Evolutionary conservation across 2,888 invertebrate species (phyloP), one percentile per base, ranked within the genome.

Genomic region (Congeria kusceri): DNA sequence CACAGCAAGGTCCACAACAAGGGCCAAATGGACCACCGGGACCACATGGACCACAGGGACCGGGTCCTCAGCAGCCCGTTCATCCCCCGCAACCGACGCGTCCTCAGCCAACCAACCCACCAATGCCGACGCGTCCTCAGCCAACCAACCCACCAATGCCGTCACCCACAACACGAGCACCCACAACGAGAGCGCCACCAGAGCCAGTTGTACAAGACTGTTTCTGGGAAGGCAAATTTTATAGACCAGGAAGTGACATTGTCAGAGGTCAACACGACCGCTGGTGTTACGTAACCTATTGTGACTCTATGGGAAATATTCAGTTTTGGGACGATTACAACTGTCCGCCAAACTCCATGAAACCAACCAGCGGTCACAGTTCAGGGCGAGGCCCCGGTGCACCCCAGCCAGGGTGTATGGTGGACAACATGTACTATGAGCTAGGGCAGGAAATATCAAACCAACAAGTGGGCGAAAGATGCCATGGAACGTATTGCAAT

Each of bases 281-380:
- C 18, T 83, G 83, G 83, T 83, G 83, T 47, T 83, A 83, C 56
- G 83, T 83, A 0, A 83, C 83, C 1, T 83, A 83, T 53, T 83
- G 83, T 62, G 79, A 83, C 65, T 68, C 73, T 11, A 20, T 62
- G 28, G 83, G 83, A 28, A 77, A 79, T 56, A 75, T 83, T 46
- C 79, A 83, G 59, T 83, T 80, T 57, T 83, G 83, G 83, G 83
- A 83, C 47, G 83, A 83, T 27, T 83, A 79, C 58, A 79, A 83
- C 32, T 83, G 83, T 20, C 71, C 79, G n/a, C 74, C 77, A 56
- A 83, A 83, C 32, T 83, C 83, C 15, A 83, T 83, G 83, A 79
- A 77, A 58, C 79, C 79, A 39, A 83, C 83, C 18, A 83, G 83
- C 44, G 47, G 63, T 0, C 83, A 83, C 58, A 72, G 39, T 27